These are phyloP conservation scores for Temnothorax rugatulus DNA, from an alignment of 2,888 invertebrate genomes.

Conservation along the genomic window DNA sequence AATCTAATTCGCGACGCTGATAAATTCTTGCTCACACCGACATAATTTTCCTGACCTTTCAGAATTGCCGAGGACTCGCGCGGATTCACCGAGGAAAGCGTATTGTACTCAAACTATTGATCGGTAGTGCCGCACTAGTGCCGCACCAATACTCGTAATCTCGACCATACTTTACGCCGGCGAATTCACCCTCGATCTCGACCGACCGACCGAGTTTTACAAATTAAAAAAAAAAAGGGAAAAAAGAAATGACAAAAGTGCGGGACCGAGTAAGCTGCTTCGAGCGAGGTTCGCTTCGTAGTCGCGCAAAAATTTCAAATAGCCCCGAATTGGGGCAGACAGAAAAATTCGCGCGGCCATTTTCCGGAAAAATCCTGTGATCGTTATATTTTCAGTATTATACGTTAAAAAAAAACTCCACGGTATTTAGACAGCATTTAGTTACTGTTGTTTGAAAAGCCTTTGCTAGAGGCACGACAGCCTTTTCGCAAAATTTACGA, in stretches of 20 bases:
- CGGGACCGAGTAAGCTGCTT: constrained; percentile 18
- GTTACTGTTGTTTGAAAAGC: not conserved
- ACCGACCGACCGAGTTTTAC: constrained; percentile 48
- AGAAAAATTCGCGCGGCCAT: constrained; percentile 17
- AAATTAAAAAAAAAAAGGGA: constrained; percentile 32
- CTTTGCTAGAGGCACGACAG: too few relatives aligned
- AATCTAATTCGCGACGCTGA: constrained; percentile 32
- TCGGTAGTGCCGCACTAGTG: constrained; percentile 48
- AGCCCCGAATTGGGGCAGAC: not conserved
- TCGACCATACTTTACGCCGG: constrained; percentile 43
- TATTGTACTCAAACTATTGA: constrained; percentile 52
- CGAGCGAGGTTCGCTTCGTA: not conserved
- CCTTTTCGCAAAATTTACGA: not conserved
- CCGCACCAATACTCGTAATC: constrained; percentile 52
- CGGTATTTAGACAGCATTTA: not conserved
- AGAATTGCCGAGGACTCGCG: constrained; percentile 22
- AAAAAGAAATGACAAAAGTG: constrained; percentile 33
- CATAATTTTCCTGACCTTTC: constrained; percentile 37
- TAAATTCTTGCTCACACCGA: constrained; percentile 15
- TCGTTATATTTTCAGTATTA: constrained; percentile 5
- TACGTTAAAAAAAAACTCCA: not conserved
- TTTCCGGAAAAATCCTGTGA: not conserved
- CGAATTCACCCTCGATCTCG: constrained; percentile 41
- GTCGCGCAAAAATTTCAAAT: constrained; percentile 23
- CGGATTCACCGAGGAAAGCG: constrained; percentile 44